A percentile compares a stretch with the other conserved stretches of the same genome.
Evolutionary conservation across 1,140 invertebrate species (phyloP).

Genomic region (Copidosoma floridanum): DNA sequence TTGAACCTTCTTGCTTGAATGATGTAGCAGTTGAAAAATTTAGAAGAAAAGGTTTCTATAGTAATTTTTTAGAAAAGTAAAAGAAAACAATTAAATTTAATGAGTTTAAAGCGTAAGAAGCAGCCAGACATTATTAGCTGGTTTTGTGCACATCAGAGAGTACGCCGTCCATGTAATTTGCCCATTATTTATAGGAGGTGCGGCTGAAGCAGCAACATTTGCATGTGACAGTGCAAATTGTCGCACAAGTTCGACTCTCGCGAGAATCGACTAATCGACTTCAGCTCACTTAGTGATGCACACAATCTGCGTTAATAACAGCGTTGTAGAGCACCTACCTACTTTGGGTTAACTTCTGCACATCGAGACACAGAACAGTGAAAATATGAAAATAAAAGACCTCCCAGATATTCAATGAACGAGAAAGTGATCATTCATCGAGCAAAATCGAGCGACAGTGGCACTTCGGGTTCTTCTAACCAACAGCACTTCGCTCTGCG

Average conservation of each 20-base stretch:
- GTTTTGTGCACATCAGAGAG: too few relatives aligned
- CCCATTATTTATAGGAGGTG: conserved; percentile 60
- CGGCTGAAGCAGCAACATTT: conserved; percentile 54
- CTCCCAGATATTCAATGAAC: too few relatives aligned
- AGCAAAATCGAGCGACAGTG: conserved; percentile 29
- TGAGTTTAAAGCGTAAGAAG: too few relatives aligned
- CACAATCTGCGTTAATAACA: conserved; percentile 56
- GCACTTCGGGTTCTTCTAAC: conserved; percentile 45
- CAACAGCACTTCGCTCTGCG: conserved; percentile 35
- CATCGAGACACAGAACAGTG: conserved; percentile 38
- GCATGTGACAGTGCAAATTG: conserved; percentile 48
- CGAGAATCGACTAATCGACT: conserved; percentile 49
- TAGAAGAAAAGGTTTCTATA: conserved; percentile 10
- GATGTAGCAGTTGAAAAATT: neutral
- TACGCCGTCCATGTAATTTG: conserved; percentile 52
- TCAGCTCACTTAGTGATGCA: conserved; percentile 53
- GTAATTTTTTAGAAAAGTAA: conserved; percentile 3
- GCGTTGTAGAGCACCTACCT: conserved; percentile 53
- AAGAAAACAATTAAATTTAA: too few relatives aligned
- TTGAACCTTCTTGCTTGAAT: neutral
- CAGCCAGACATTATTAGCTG: too few relatives aligned
- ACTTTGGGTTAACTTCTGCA: conserved; percentile 53
- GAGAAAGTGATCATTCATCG: conserved; percentile 6
- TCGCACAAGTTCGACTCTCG: conserved; percentile 43
- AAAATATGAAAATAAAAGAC: too few relatives aligned